Evolutionary conservation across 2,888 invertebrate genomes (phyloP).

Genomic region (Perizoma flavofasciatum): DNA sequence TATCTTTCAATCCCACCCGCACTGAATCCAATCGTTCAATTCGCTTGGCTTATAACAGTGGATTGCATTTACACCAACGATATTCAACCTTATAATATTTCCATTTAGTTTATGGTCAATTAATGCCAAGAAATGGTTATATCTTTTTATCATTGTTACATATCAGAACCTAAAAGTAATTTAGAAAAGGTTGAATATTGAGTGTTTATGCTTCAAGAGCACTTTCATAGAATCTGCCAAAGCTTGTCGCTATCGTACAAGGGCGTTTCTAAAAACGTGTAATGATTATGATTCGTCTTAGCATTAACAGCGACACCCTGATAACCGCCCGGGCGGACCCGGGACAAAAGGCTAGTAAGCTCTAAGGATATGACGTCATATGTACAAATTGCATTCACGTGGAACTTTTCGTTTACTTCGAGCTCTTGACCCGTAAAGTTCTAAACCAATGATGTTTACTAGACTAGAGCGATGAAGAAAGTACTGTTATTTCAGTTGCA

Average conservation of each 20-base stretch:
- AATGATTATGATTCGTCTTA: slow-evolving; percentile 76
- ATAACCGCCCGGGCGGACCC: slow-evolving; percentile 78
- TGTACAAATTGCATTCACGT: slow-evolving; percentile 63
- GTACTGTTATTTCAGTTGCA: slow-evolving; percentile 6
- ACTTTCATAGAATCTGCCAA: slow-evolving; percentile 20
- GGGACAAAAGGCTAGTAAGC: slow-evolving; percentile 83
- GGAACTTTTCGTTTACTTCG: slow-evolving; percentile 48
- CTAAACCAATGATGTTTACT: slow-evolving; percentile 4
- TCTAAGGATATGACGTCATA: slow-evolving; percentile 83
- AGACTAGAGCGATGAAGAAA: slow-evolving; percentile 4
- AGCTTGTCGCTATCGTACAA: slow-evolving; percentile 26
- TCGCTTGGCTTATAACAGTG: slow-evolving; percentile 24
- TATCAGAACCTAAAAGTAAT: neutral
- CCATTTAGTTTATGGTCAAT: slow-evolving; percentile 1
- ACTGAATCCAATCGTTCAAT: slow-evolving; percentile 31
- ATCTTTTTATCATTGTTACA: neutral
- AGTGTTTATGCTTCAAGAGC: slow-evolving; percentile 7
- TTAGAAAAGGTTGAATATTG: slow-evolving; percentile 20
- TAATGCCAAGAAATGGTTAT: neutral
- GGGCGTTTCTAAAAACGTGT: slow-evolving; percentile 58
- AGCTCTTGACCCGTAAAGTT: slow-evolving; percentile 33
- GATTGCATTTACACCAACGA: slow-evolving; percentile 10
- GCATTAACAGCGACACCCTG: slow-evolving; percentile 82
- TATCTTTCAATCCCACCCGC: slow-evolving; percentile 31
- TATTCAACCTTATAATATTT: slow-evolving; percentile 17